phyloP scores from a whole-genome alignment of 2,113 vertebrate species.

The Pygoscelis antarcticus region DNA sequence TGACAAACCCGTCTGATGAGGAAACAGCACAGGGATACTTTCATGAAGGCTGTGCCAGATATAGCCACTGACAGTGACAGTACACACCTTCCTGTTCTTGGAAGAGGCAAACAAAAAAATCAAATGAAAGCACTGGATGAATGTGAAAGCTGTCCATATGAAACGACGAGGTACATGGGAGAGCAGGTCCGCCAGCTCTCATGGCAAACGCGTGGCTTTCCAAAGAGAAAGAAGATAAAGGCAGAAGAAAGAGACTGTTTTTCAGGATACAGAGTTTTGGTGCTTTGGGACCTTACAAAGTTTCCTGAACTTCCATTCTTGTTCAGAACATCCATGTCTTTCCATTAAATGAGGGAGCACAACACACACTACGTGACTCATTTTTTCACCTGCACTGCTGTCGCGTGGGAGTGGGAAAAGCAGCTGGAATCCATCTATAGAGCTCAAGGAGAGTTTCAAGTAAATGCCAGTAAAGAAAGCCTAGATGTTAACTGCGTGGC shows the following conservation, averaged over 20 bases:
- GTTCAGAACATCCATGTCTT: neutral
- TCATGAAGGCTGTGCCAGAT: neutral
- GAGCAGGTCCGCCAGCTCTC: neutral
- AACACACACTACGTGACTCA: neutral
- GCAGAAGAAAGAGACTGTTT: neutral
- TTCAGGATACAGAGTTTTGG: neutral
- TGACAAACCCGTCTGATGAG: neutral
- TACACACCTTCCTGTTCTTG: neutral
- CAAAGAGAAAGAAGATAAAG: neutral
- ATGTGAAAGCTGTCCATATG: neutral
- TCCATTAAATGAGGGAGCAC: neutral
- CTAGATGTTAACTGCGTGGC: neutral
- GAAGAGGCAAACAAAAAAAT: neutral
- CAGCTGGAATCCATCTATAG: slow-evolving; percentile 30
- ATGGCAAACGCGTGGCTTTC: rapidly evolving
- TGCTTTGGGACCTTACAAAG: neutral
- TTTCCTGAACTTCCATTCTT: neutral
- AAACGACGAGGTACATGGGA: rapidly evolving
- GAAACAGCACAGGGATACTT: neutral
- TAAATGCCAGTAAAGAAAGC: neutral
- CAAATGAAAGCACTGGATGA: neutral
- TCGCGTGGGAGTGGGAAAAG: slow-evolving; percentile 3
- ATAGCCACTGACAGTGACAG: neutral
- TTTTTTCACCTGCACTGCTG: neutral
- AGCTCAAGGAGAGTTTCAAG: neutral